Base-by-base conservation (phyloP, 92 coral and sea anemone species). In the Paramuricea clavata region DNA sequence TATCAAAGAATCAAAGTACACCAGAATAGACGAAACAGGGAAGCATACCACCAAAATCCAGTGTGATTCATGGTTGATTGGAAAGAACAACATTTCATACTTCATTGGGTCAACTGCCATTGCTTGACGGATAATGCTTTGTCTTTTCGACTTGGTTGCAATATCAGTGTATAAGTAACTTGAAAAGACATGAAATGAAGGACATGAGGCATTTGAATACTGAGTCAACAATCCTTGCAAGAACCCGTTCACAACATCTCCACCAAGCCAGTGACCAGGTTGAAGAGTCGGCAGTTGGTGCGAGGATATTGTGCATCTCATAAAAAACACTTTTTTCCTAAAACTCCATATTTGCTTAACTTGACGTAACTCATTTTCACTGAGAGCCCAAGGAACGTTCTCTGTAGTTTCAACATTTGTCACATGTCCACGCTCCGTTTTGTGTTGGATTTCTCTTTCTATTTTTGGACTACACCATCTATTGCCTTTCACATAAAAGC, bases 21-120 rank as follows among this genome's bases (percentile, higher is more conserved):
- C 76, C 16, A 69, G 76, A n/a, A 69, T 69, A 34, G 76, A 8
- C 44, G 76, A 69, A 27, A 28, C 36, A 25, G 76, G 76, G 76
- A 25, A 69, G 36, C 76, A 69, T 33, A 34, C 76, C 76, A 69
- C 27, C 43, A 69, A 69, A 19, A 43, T 69, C 76, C 76, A 69
- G 43, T 69, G 76, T 15, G 43, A 33, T 1, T 28, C 4, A 30
- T 35, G 25, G 36, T 69, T 28, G 42, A 69, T 34, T 69, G 76
- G 76, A 28, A 69, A 28, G 39, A 69, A 34, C 27, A 69, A 35
- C 44, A 69, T 34, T 34, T 69, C 41, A 34, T 69, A 19, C 44
- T 12, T 35, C 43, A 33, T 33, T 28, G 76, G 76, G 21, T 69
- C 44, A 4, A 69, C 44, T 19, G 76, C 31, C 43, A 69, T 69